Evolutionary conservation across 2,113 vertebrate species (phyloP).

Genomic region (Panthera leo): DNA sequence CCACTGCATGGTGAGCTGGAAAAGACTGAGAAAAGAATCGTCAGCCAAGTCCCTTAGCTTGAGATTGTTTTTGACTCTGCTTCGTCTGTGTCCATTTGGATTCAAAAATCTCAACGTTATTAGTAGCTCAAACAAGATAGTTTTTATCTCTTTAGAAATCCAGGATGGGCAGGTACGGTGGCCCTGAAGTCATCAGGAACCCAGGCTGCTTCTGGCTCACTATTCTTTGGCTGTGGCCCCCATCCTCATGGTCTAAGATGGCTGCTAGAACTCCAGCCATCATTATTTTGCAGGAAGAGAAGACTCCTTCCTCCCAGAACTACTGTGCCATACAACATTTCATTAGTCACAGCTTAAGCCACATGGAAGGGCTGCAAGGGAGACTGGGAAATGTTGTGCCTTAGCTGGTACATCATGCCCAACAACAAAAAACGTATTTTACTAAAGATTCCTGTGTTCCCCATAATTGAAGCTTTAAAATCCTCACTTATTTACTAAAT

Average conservation of each 20-base stretch:
- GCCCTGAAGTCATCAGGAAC: neutral
- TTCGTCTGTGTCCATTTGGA: slow-evolving; percentile 20
- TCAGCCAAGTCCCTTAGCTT: neutral
- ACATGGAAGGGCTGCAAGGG: neutral
- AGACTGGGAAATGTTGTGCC: neutral
- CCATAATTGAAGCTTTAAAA: slow-evolving; percentile 18
- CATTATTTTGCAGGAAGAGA: neutral
- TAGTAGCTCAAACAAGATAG: neutral
- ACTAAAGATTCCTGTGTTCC: neutral
- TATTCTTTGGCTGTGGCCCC: neutral
- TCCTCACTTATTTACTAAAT: neutral
- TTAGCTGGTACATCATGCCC: neutral
- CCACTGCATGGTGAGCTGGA: neutral
- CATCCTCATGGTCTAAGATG: neutral
- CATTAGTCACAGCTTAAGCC: neutral
- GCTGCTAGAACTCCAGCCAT: neutral
- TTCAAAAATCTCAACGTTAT: slow-evolving; percentile 8
- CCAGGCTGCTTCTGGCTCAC: neutral
- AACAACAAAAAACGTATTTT: neutral
- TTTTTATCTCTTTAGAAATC: slow-evolving; percentile 35
- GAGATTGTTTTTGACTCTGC: slow-evolving; percentile 15
- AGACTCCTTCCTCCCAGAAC: neutral
- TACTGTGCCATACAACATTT: neutral
- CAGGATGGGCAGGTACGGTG: neutral
- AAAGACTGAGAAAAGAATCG: neutral